These are phyloP conservation scores for Dicerorhinus sumatrensis DNA, from an alignment of 2,113 vertebrate genomes.

Conservation along the genomic window DNA sequence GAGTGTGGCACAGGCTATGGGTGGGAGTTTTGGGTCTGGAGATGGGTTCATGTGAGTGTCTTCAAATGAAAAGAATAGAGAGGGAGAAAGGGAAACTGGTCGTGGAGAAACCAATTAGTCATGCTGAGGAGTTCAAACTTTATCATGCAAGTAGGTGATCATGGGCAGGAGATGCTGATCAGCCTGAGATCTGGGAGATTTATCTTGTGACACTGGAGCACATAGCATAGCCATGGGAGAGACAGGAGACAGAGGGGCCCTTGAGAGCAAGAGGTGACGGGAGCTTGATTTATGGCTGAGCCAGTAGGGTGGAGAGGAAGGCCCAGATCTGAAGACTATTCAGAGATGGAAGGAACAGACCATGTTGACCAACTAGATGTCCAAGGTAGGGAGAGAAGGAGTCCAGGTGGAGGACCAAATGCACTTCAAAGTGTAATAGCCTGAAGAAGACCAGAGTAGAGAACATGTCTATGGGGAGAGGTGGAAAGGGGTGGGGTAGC, in stretches of 20 bases:
- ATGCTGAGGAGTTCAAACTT: not conserved
- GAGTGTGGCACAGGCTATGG: fast-evolving
- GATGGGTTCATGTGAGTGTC: not conserved
- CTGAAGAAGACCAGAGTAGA: not conserved
- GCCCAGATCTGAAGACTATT: not conserved
- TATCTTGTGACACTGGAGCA: too few relatives aligned
- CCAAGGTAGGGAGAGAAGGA: too few relatives aligned
- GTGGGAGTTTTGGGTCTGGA: not conserved
- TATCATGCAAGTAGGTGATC: fast-evolving
- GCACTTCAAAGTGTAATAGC: not conserved
- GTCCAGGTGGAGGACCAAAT: fast-evolving
- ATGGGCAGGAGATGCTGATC: fast-evolving
- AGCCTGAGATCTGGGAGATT: not conserved
- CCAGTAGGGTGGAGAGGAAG: too few relatives aligned
- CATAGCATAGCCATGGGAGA: fast-evolving
- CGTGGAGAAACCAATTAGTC: not conserved
- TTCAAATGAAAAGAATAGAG: not conserved
- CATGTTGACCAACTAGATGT: too few relatives aligned
- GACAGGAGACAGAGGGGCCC: fast-evolving
- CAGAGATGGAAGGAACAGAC: not conserved
- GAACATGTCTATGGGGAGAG: not conserved
- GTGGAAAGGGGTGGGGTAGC: not conserved
- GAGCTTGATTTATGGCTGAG: too few relatives aligned
- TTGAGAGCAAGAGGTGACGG: too few relatives aligned
- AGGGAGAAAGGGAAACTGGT: too few relatives aligned